These are phyloP conservation scores for Alca torda DNA, from an alignment of 2,797 vertebrate species.

Conservation along the genomic window DNA sequence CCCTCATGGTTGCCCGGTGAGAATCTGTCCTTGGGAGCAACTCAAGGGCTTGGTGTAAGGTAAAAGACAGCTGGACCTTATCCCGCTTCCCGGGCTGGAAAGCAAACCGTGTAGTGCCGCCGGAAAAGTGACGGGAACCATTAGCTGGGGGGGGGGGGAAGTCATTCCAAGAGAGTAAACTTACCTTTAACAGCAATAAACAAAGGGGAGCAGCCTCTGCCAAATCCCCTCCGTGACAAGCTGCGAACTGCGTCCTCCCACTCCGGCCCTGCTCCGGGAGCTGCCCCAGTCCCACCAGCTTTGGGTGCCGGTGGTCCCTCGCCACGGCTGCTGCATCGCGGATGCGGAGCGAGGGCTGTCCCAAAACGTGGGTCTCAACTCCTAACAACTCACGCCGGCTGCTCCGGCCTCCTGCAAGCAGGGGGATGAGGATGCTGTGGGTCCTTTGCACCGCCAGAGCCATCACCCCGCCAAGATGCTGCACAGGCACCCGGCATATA, in stretches of 20 bases:
- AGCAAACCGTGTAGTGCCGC: background rate
- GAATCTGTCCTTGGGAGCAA: background rate
- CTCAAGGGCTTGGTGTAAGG: background rate
- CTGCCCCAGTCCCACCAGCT: background rate
- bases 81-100: background rate
- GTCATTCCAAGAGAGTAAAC: background rate
- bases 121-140: background rate
- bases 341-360: background rate
- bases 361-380: fast-evolving
- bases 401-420: background rate
- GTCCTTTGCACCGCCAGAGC: fast-evolving
- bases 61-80: background rate
- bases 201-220: background rate
- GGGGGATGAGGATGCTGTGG: background rate
- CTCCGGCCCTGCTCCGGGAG: fast-evolving
- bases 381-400: background rate
- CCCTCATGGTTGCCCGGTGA: fast-evolving
- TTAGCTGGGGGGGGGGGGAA: background rate
- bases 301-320: background rate
- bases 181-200: background rate
- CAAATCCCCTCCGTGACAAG: background rate
- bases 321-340: fast-evolving
- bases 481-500: fast-evolving
- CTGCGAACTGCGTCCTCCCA: background rate
- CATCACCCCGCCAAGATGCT: background rate